Conservation (phyloP, 1,140 invertebrate species). For the Lethrus apterus region DNA sequence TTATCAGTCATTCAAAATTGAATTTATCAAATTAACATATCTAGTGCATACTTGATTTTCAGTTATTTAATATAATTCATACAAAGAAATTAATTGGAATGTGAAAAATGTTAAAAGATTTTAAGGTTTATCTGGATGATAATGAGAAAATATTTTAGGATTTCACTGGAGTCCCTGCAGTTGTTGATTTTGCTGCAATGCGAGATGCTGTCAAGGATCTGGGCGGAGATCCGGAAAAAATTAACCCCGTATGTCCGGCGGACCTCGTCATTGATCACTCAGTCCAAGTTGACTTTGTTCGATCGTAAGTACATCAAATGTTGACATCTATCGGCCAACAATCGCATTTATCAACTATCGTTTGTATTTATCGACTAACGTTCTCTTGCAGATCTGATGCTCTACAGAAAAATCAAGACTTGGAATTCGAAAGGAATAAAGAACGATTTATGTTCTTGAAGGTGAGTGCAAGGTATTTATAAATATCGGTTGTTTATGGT, state of each 20-base stretch:
- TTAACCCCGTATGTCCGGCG: constrained; percentile 95
- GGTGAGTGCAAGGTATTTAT: constrained; percentile 43
- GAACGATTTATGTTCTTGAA: constrained; percentile 95
- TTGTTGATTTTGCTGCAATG: constrained; percentile 99
- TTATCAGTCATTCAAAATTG: too few species aligned
- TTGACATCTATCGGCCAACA: constrained; percentile 12
- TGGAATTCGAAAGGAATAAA: constrained; percentile 94
- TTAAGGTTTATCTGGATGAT: too few species aligned
- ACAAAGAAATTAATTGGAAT: too few species aligned
- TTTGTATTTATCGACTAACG: not conserved
- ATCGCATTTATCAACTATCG: constrained; percentile 10
- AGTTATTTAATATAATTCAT: too few species aligned
- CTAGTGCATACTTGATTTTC: too few species aligned
- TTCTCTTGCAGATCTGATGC: constrained; percentile 68
- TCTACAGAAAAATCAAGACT: constrained; percentile 84
- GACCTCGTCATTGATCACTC: constrained; percentile 99
- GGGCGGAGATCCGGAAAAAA: constrained; percentile 83
- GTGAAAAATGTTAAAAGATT: too few species aligned
- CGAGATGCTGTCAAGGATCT: constrained; percentile 85
- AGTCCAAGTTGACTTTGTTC: constrained; percentile 90
- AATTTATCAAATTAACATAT: too few species aligned
- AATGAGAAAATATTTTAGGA: constrained; percentile 67
- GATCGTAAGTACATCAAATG: constrained; percentile 57
- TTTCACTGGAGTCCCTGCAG: constrained; percentile 94
- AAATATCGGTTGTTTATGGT: constrained; percentile 1